Evolutionary conservation across 2,797 vertebrate species (phyloP).

Genomic region (Craterocephalus amniculus): DNA sequence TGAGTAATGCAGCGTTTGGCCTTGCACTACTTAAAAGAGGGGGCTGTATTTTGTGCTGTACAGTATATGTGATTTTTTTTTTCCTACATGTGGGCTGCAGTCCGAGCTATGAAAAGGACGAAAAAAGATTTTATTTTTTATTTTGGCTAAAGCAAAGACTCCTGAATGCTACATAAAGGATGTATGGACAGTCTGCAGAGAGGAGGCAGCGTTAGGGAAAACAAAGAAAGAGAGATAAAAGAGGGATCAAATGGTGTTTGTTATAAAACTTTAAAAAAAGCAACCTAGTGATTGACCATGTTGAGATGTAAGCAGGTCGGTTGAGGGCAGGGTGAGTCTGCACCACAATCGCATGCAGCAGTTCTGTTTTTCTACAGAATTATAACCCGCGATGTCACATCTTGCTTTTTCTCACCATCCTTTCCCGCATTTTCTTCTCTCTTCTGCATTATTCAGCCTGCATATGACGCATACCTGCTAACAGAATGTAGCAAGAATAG

Average conservation of each 20-base stretch:
- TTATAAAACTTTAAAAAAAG: constrained; percentile 62
- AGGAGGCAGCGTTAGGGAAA: constrained; percentile 7
- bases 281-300: constrained; percentile 49
- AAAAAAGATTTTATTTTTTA: constrained; percentile 25
- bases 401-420: constrained; percentile 1
- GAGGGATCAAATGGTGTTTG: constrained; percentile 42
- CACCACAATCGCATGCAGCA: neutral
- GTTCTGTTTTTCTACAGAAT: constrained; percentile 20
- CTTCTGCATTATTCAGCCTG: neutral
- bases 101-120: constrained; percentile 3
- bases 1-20: constrained; percentile 63
- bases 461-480: neutral
- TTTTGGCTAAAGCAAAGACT: constrained; percentile 41
- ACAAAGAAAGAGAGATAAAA: neutral
- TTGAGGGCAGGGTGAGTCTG: neutral
- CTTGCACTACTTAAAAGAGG: constrained; percentile 44
- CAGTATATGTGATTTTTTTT: constrained; percentile 3
- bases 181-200: constrained; percentile 33
- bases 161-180: constrained; percentile 51
- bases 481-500: neutral
- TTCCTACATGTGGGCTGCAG: constrained; percentile 14
- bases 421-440: constrained; percentile 1
- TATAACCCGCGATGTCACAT: constrained; percentile 33
- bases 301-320: constrained; percentile 10
- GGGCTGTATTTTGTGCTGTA: constrained; percentile 29